Percentiles rank a stretch among this genome's conserved stretches.
Evolutionary conservation across 2,888 invertebrate species (phyloP).

Genomic region (Stramonita haemastoma): DNA sequence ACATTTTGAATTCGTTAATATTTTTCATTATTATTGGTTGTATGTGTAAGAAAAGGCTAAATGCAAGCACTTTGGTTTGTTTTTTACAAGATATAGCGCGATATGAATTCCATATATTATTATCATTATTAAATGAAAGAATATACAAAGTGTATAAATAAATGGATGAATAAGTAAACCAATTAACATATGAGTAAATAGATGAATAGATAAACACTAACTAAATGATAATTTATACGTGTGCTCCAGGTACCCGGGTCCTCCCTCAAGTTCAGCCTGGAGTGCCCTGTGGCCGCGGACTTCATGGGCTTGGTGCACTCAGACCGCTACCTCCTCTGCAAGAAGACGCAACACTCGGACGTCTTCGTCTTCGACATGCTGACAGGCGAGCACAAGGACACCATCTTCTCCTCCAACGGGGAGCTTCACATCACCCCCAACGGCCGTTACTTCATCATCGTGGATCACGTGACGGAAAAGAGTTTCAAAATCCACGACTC

Average conservation of each 20-base stretch:
- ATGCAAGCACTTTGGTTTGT: no score
- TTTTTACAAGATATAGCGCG: no score
- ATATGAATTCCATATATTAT: no score
- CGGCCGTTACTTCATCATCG: slow-evolving; percentile 67
- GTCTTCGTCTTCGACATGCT: slow-evolving; percentile 69
- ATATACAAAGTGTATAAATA: no score
- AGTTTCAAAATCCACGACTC: slow-evolving; percentile 73
- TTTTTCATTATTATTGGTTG: no score
- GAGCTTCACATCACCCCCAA: slow-evolving; percentile 70
- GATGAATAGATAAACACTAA: background rate
- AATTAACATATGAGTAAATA: background rate
- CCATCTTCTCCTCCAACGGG: slow-evolving; percentile 71
- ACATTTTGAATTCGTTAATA: no score
- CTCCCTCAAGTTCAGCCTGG: slow-evolving; percentile 69
- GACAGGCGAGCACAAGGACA: slow-evolving; percentile 64
- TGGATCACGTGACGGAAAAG: slow-evolving; percentile 73
- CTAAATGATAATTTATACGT: no score
- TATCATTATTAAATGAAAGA: no score
- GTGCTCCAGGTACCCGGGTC: slow-evolving; percentile 66
- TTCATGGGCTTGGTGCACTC: slow-evolving; percentile 61
- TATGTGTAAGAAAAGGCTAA: no score
- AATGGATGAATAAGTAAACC: no score
- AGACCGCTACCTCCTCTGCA: slow-evolving; percentile 64
- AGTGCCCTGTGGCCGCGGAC: slow-evolving; percentile 56
- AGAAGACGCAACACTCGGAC: slow-evolving; percentile 62